Percentiles rank a stretch among this genome's conserved stretches.
Evolutionary conservation across 2,888 invertebrate species (phyloP).

Genomic region (Odontomyia ornata): DNA sequence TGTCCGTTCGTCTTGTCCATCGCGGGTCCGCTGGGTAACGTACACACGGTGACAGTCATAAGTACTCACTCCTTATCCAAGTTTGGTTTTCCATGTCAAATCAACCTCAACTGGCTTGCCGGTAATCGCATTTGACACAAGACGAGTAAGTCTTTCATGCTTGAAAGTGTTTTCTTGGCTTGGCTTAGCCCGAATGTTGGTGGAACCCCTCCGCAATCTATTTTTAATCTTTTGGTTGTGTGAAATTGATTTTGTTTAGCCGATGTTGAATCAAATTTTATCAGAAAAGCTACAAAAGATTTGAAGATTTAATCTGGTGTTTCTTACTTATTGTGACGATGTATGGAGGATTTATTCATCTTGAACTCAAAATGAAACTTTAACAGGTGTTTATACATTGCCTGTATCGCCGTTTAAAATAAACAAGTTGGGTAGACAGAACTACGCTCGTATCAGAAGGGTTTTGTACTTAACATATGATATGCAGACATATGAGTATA

Average conservation of each 20-base stretch:
- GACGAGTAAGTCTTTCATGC: constrained; percentile 42
- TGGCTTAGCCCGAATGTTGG: not conserved
- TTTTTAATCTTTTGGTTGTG: not conserved
- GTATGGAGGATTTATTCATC: too few relatives aligned
- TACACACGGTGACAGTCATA: constrained; percentile 40
- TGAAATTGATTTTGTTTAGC: constrained; percentile 36
- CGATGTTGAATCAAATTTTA: constrained; percentile 36
- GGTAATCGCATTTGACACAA: constrained; percentile 44
- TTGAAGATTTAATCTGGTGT: not conserved
- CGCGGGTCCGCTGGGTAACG: constrained; percentile 6
- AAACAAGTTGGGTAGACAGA: too few relatives aligned
- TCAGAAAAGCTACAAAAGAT: constrained; percentile 1
- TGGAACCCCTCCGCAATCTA: constrained; percentile 26
- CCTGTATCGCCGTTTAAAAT: too few relatives aligned
- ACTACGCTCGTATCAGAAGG: too few relatives aligned
- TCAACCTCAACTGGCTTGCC: constrained; percentile 38
- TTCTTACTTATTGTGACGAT: not conserved
- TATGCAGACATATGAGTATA: too few relatives aligned
- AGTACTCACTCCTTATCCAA: constrained; percentile 24
- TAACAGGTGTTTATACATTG: too few relatives aligned
- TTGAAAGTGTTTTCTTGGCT: constrained; percentile 38
- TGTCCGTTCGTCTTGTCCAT: constrained; percentile 31
- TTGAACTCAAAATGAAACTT: too few relatives aligned
- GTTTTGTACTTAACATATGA: too few relatives aligned
- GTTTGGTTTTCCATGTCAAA: constrained; percentile 35